Conservation (phyloP, 1,140 invertebrate genomes). For the Neodiprion pinetum region DNA sequence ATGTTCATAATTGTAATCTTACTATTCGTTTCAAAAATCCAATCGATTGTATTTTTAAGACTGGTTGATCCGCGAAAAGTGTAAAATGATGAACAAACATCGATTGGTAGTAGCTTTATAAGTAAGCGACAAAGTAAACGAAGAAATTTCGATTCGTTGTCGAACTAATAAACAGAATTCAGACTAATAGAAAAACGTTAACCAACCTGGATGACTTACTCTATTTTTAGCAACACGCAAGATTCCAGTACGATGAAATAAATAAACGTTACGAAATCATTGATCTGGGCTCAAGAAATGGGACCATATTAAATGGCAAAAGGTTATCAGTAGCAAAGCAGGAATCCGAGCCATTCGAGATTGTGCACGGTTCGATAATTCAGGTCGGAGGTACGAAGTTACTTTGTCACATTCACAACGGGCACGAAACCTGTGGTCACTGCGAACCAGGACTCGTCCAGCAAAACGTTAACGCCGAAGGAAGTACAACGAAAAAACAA, state of each 20-base stretch:
- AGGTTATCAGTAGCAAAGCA: conserved; percentile 76
- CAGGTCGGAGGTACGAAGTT: conserved; percentile 78
- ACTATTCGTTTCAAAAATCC: too few species aligned
- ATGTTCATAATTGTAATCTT: too few species aligned
- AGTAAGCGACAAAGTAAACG: too few species aligned
- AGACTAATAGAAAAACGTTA: conserved; percentile 11
- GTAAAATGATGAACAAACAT: too few species aligned
- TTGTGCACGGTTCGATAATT: conserved; percentile 79
- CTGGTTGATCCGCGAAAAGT: too few species aligned
- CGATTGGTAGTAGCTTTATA: too few species aligned
- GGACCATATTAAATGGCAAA: conserved; percentile 82
- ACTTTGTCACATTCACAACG: conserved; percentile 86
- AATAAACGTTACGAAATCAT: conserved; percentile 71
- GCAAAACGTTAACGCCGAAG: conserved; percentile 31
- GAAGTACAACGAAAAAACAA: conserved; percentile 38
- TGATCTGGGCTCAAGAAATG: conserved; percentile 89
- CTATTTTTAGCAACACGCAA: conserved; percentile 73
- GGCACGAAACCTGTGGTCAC: conserved; percentile 83
- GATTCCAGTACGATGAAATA: conserved; percentile 71
- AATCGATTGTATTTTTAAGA: too few species aligned
- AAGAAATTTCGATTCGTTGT: too few species aligned
- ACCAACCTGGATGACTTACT: conserved; percentile 18
- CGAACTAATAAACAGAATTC: neutral
- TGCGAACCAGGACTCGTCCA: conserved; percentile 86
- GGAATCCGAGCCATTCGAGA: conserved; percentile 67